A percentile compares a stretch with the other conserved stretches of the same genome.
Conservation (phyloP, 2,113 vertebrate genomes). For the Paradisaea rubra region DNA sequence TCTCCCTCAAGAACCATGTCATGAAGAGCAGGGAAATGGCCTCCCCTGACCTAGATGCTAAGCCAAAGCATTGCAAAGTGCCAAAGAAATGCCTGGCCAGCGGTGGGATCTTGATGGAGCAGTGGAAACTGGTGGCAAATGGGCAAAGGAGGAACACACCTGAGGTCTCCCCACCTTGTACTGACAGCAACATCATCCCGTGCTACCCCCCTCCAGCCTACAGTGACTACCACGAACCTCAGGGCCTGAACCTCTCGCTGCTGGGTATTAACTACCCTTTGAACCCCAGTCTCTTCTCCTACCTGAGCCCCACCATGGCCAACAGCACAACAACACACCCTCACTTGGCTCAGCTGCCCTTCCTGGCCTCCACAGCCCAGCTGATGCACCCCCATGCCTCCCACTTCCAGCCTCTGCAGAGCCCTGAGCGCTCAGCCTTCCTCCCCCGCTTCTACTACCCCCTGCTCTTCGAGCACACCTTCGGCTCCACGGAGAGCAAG, state of each 20-base stretch:
- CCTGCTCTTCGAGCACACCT: conserved; percentile 83
- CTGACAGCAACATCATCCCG: conserved; percentile 71
- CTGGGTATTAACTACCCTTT: conserved; percentile 89
- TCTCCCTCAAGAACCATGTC: conserved; percentile 78
- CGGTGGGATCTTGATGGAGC: conserved; percentile 75
- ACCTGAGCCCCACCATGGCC: conserved; percentile 80
- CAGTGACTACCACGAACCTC: conserved; percentile 81
- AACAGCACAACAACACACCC: conserved; percentile 65
- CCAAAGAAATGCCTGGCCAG: conserved; percentile 75
- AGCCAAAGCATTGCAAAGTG: conserved; percentile 78
- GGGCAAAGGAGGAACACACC: conserved; percentile 63
- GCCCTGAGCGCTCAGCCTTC: conserved; percentile 72
- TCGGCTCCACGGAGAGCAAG: conserved; percentile 62
- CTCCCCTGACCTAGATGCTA: conserved; percentile 72
- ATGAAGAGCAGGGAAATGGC: conserved; percentile 60
- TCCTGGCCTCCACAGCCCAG: conserved; percentile 83
- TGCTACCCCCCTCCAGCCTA: conserved; percentile 85
- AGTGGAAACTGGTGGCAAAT: conserved; percentile 81
- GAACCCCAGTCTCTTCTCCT: conserved; percentile 86
- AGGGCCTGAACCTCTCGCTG: conserved; percentile 85
- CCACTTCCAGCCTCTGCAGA: conserved; percentile 69
- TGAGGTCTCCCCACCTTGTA: conserved; percentile 59
- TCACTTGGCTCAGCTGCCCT: conserved; percentile 82
- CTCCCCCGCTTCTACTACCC: conserved; percentile 89
- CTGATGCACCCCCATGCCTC: conserved; percentile 77